These are phyloP conservation scores for Micoletzkya japonica DNA, from an alignment of 2,888 invertebrate species.

Conservation along the genomic window DNA sequence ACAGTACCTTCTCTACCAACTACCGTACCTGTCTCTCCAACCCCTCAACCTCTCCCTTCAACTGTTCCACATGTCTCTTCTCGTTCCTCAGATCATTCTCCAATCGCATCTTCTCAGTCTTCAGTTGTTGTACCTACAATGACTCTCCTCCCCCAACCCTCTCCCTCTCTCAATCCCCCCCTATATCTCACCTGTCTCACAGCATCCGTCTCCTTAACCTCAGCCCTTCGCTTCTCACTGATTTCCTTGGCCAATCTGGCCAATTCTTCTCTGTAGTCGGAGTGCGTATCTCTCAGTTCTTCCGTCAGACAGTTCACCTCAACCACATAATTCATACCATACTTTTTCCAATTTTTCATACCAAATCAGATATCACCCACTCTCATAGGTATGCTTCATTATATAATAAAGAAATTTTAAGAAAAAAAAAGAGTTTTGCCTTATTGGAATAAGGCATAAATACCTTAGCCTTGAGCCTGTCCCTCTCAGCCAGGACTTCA, in stretches of 20 bases:
- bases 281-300: conserved; percentile 26
- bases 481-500: conserved; percentile 21
- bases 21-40: conserved; percentile 31
- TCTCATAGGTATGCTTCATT: too few relatives aligned
- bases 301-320: conserved; percentile 26
- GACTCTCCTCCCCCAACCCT: too few relatives aligned
- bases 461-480: conserved; percentile 26
- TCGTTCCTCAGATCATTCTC: conserved; percentile 26
- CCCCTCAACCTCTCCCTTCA: conserved; percentile 34
- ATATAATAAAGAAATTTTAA: too few relatives aligned
- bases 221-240: conserved; percentile 32
- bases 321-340: neutral
- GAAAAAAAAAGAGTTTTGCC: too few relatives aligned
- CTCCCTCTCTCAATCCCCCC: neutral
- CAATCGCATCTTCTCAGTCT: conserved; percentile 17
- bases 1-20: neutral
- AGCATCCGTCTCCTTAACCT: conserved; percentile 22
- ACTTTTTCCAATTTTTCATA: too few relatives aligned
- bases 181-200: conserved; percentile 5
- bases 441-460: too few relatives aligned
- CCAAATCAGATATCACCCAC: too few relatives aligned
- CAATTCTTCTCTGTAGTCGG: conserved; percentile 31
- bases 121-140: conserved; percentile 13
- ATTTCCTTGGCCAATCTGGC: conserved; percentile 32
- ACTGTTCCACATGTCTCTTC: conserved; percentile 33